A percentile compares a stretch with the other conserved stretches of the same genome.
phyloP scores from a whole-genome alignment of 2,888 invertebrate species.

The Polydrusus pterygomalis region DNA sequence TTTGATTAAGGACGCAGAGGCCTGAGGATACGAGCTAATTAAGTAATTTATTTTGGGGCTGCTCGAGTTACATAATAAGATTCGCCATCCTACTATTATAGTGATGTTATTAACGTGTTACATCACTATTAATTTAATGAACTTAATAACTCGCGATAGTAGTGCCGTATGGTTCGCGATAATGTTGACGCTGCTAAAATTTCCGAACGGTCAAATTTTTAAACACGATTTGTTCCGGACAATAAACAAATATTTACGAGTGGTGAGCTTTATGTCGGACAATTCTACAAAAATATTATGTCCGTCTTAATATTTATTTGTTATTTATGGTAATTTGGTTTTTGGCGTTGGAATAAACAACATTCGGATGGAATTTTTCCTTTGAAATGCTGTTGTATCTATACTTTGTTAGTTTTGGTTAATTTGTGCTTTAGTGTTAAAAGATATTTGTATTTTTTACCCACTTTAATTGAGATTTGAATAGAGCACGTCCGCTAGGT shows the following conservation, averaged over 20 bases:
- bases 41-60: too few species aligned
- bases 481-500: too few species aligned
- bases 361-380: slow-evolving; percentile 30
- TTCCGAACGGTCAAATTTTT: slow-evolving; percentile 36
- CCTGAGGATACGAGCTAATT: too few species aligned
- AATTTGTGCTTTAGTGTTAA: not conserved
- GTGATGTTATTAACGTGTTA: too few species aligned
- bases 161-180: not conserved
- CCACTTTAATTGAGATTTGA: too few species aligned
- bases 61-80: too few species aligned
- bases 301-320: slow-evolving; percentile 47
- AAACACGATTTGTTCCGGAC: slow-evolving; percentile 60
- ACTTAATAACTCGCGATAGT: too few species aligned
- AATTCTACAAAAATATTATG: slow-evolving; percentile 53
- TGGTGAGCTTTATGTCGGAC: slow-evolving; percentile 50
- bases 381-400: slow-evolving; percentile 10
- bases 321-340: slow-evolving; percentile 49
- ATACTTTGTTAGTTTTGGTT: slow-evolving; percentile 40
- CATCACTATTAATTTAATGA: too few species aligned
- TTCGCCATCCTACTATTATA: too few species aligned
- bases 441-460: too few species aligned
- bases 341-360: slow-evolving; percentile 39
- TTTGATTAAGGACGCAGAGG: too few species aligned
- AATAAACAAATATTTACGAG: slow-evolving; percentile 63
- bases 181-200: slow-evolving; percentile 32